phyloP scores from a whole-genome alignment of 2,888 invertebrate genomes.

The Alloplasta piceator region DNA sequence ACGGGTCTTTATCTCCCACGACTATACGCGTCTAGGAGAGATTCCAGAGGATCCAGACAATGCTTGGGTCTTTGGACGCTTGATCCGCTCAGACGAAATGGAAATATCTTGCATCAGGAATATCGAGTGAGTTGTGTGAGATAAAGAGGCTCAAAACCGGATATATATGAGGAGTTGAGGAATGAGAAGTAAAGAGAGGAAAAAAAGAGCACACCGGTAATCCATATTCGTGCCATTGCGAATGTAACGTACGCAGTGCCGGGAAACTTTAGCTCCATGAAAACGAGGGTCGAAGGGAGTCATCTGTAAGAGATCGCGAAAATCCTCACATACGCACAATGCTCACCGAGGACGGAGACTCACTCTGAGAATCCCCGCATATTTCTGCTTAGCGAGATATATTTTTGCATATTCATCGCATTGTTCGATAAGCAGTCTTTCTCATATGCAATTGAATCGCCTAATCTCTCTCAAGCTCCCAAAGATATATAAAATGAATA shows the following conservation, averaged over 20 bases:
- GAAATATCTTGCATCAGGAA: slow-evolving; percentile 61
- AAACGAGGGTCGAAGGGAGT: slow-evolving; percentile 2
- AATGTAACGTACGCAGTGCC: slow-evolving; percentile 13
- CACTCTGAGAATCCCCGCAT: slow-evolving; percentile 18
- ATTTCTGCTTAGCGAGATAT: slow-evolving; percentile 41
- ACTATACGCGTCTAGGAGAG: slow-evolving; percentile 20
- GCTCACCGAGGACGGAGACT: slow-evolving; percentile 16
- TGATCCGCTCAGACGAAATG: slow-evolving; percentile 66
- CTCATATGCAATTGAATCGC: slow-evolving; percentile 52
- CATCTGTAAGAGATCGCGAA: slow-evolving; percentile 40
- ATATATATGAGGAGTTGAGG: slow-evolving; percentile 40
- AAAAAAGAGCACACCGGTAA: slow-evolving; percentile 39
- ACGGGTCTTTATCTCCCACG: slow-evolving; percentile 19
- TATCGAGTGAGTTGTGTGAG: slow-evolving; percentile 30
- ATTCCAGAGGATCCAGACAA: slow-evolving; percentile 56
- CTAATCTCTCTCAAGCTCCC: slow-evolving; percentile 21
- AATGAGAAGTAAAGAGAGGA: slow-evolving; percentile 15
- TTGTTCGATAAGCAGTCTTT: slow-evolving; percentile 52
- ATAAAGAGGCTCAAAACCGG: background rate
- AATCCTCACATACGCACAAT: slow-evolving; percentile 30
- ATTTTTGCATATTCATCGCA: slow-evolving; percentile 54
- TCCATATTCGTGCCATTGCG: slow-evolving; percentile 58
- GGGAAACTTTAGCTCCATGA: slow-evolving; percentile 29
- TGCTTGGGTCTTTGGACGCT: slow-evolving; percentile 50
- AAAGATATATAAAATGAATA: background rate